Evolutionary conservation across 2,113 vertebrate species (phyloP), one percentile per base, ranked within the genome.

Genomic region (Engystomops pustulosus): DNA sequence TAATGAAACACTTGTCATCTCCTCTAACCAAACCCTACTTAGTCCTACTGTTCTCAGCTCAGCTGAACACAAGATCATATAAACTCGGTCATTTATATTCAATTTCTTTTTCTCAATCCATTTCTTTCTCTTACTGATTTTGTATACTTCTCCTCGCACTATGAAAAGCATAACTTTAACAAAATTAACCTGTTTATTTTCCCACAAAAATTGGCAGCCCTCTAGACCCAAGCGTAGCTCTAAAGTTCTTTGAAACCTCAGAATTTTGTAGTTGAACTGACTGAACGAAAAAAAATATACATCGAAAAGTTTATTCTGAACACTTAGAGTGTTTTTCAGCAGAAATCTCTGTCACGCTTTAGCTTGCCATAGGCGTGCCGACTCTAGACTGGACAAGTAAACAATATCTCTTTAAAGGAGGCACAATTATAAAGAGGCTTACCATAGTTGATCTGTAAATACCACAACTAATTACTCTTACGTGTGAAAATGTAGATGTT

Each of bases 151-250:
- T 81, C 72, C 68, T 25, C 38, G 8, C 27, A 25, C 32, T 71
- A 81, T 71, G 49, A 55, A 81, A 81, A 71, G 27, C 49, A 49
- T 58, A 71, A 72, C 67, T 53, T 71, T 70, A 53, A n/a, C 27
- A 81, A 81, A 81, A 81, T 55, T 49, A 71, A 58, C 67, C 45
- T 81, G 80, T 81, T 81, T 81, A 58, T 81, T 81, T 81, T 71
- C 34, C 67, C 68, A 71, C 67, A 23, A 71, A 71, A 81, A 71
- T 58, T 81, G 67, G 80, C 80, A 81, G 80, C n/a, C 70, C 51
- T n/a, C 3, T 20, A 58, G 80, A 58, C 49, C 34, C 6, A 51
- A 36, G 36, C 47, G 32, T 27, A 71, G 58, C 49, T 58, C 51
- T 71, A 70, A 53, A 70, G 49, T 81, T 27, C 67, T 81, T 81